These are phyloP conservation scores for Lingula anatina DNA, from an alignment of 2,888 invertebrate species.

Conservation along the genomic window DNA sequence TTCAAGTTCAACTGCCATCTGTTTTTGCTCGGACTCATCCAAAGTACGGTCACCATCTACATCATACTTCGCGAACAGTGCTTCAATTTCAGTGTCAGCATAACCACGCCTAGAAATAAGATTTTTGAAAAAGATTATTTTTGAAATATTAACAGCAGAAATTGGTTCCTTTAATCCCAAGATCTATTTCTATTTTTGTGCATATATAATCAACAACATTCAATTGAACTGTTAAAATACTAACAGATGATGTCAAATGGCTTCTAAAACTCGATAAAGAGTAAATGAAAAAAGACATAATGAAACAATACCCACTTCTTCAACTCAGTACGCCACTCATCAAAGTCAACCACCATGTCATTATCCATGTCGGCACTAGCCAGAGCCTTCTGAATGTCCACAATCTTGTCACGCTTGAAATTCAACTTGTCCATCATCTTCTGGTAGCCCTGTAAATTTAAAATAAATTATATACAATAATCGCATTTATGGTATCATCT, in stretches of 20 bases:
- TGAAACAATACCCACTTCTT: slow-evolving; percentile 31
- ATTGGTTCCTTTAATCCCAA: too few relatives aligned
- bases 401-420: slow-evolving; percentile 41
- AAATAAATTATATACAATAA: slow-evolving; percentile 1
- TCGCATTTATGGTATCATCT: background rate
- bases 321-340: slow-evolving; percentile 48
- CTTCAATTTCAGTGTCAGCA: slow-evolving; percentile 54
- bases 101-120: slow-evolving; percentile 57
- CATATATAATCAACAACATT: too few relatives aligned
- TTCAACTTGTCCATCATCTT: slow-evolving; percentile 51
- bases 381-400: slow-evolving; percentile 47
- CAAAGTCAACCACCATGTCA: slow-evolving; percentile 22
- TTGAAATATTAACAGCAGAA: too few relatives aligned
- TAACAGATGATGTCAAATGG: too few relatives aligned
- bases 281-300: too few relatives aligned
- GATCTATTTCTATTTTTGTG: too few relatives aligned
- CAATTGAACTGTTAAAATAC: too few relatives aligned
- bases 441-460: slow-evolving; percentile 41
- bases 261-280: too few relatives aligned
- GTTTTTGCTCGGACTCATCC: slow-evolving; percentile 42
- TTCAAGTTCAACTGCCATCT: slow-evolving; percentile 46
- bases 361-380: slow-evolving; percentile 41
- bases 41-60: slow-evolving; percentile 35
- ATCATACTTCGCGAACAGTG: slow-evolving; percentile 12
- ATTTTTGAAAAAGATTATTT: too few relatives aligned